Evolutionary conservation across 1,140 invertebrate genomes (phyloP).

Genomic region (Idris sp.): DNA sequence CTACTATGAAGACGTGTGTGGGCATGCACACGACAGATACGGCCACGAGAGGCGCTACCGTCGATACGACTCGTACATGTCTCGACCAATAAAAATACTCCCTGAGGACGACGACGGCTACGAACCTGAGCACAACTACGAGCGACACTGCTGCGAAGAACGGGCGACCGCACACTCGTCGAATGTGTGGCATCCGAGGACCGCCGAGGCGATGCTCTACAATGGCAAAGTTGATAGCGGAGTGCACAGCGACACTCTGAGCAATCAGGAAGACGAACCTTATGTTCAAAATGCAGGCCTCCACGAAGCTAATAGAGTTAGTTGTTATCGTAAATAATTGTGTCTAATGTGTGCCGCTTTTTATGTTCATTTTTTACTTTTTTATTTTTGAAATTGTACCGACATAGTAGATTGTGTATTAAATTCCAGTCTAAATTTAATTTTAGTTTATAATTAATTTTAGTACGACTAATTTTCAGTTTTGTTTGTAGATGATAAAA

Average conservation of each 20-base stretch:
- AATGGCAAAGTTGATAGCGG: slow-evolving; percentile 38
- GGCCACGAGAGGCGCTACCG: slow-evolving; percentile 12
- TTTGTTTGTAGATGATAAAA: too few species aligned
- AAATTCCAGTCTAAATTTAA: too few species aligned
- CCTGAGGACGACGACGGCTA: slow-evolving; percentile 10
- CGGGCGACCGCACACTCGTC: neutral
- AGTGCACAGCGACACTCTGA: slow-evolving; percentile 26
- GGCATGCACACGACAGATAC: slow-evolving; percentile 2
- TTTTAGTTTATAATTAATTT: too few species aligned
- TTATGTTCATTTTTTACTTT: too few species aligned
- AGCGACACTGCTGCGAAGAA: slow-evolving; percentile 4
- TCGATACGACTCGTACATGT: slow-evolving; percentile 6
- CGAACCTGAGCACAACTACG: slow-evolving; percentile 8
- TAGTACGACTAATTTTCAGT: too few species aligned
- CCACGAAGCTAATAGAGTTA: slow-evolving; percentile 24
- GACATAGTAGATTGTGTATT: too few species aligned
- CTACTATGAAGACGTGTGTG: slow-evolving; percentile 14
- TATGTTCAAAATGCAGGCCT: neutral
- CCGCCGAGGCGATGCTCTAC: slow-evolving; percentile 7
- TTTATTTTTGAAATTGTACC: too few species aligned
- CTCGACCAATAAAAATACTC: neutral
- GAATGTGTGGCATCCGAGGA: slow-evolving; percentile 17
- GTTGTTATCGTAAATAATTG: slow-evolving; percentile 5
- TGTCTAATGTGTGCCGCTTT: too few species aligned
- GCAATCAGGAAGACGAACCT: slow-evolving; percentile 28